A percentile compares a stretch with the other conserved stretches of the same genome.
Conservation (phyloP, 37 sponge, comb jelly and placozoan genomes). For the Geodia barretti region DNA sequence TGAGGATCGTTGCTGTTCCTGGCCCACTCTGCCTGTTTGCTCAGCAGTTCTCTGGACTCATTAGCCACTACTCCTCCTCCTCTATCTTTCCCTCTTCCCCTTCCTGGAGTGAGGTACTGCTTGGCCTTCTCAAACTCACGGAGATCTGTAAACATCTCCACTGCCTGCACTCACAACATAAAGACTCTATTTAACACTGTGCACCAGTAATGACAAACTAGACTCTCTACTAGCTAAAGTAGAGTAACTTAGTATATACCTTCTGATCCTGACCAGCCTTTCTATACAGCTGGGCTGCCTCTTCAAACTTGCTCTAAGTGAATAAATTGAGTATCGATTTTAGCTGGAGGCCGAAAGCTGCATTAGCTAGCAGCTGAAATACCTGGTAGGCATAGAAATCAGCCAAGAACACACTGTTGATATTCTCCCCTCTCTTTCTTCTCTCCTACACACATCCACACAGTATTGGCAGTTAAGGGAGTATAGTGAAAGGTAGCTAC, state of each 20-base stretch:
- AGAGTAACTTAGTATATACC: too few relatives aligned
- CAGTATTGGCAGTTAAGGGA: too few relatives aligned
- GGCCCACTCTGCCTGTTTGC: background rate
- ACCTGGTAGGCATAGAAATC: slow-evolving; percentile 91
- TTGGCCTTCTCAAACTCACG: slow-evolving; percentile 93
- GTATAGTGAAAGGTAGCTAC: background rate
- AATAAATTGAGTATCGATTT: background rate
- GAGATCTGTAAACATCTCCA: slow-evolving; percentile 96
- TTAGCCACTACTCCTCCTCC: background rate
- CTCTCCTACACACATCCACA: slow-evolving; percentile 78
- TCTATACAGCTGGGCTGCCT: slow-evolving; percentile 92
- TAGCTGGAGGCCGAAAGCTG: background rate
- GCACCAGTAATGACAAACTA: too few relatives aligned
- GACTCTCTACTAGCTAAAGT: too few relatives aligned
- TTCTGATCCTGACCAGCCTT: slow-evolving; percentile 67
- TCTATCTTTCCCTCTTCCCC: background rate
- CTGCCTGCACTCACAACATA: slow-evolving; percentile 86
- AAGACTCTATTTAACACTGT: too few relatives aligned
- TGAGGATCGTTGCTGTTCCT: too few relatives aligned
- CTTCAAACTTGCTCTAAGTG: slow-evolving; percentile 85
- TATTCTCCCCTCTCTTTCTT: slow-evolving; percentile 73
- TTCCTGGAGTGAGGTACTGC: slow-evolving; percentile 53
- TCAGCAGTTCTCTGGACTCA: background rate
- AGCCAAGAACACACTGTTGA: slow-evolving; percentile 78
- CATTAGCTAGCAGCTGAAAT: background rate